Evolutionary conservation across 1,140 invertebrate genomes (phyloP), one percentile per base, ranked within the genome.

Genomic region (Mylabris phalerata): DNA sequence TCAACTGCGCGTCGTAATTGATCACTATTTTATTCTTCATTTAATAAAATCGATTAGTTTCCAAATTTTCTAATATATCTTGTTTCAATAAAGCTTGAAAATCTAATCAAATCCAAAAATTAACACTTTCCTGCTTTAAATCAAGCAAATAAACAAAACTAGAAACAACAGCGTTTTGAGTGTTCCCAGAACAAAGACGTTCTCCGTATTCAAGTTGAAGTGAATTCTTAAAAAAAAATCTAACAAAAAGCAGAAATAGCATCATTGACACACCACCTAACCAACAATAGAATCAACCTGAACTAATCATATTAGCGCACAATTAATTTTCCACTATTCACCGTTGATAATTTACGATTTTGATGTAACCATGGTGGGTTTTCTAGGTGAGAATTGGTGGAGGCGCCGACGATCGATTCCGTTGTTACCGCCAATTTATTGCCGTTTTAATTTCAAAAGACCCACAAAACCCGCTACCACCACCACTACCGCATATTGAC

Each of bases 111-210:
- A 47, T 55, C 26, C 44, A 48, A 55, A 48, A 55, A 48, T 44
- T 47, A 55, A 55, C 52, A 48, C 45, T 47, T 44, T 42, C 25
- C 27, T 19, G 19, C 25, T 6, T 19, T 25, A 55, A 55, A 55
- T 43, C 32, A 51, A 51, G 26, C 32, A 38, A 19, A 42, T 51
- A 51, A 51, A 51, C 49, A 51, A 38, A 50, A 13, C 13, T 25
- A 50, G 48, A 50, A 50, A 50, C 48, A 54, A 55, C 47, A 19
- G 32, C 44, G 52, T 40, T 19, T 55, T 55, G 52, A 55, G 52
- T 55, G 45, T 55, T 55, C 47, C 47, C 52, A 47, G 52, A 55
- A 55, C 52, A 55, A 55, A 55, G 52, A 47, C 9, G 38, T 47
- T 26, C 44, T 38, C 52, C 24, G 52, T 46, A 44, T 46, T 32